Percentiles rank a stretch among this genome's conserved stretches.
Conservation (phyloP, 2,888 invertebrate species). For the Polyommatus iphigenia region DNA sequence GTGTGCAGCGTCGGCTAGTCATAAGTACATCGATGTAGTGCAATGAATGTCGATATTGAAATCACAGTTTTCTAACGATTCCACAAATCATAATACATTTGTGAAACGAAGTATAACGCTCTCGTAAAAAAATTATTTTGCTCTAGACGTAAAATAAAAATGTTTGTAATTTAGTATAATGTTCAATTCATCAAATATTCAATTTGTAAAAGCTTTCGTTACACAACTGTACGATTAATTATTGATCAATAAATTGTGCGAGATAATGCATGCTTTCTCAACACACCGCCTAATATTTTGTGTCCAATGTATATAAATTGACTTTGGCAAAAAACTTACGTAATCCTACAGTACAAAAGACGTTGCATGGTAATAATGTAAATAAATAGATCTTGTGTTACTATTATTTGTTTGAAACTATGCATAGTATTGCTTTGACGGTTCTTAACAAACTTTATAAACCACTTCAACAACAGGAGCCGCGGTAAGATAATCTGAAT, state of each 20-base stretch:
- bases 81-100: neutral
- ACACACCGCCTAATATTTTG: conserved; percentile 50
- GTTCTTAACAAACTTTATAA: conserved; percentile 42
- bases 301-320: conserved; percentile 48
- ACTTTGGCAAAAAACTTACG: conserved; percentile 49
- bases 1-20: conserved; percentile 38
- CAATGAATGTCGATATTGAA: conserved; percentile 29
- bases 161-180: neutral
- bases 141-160: neutral
- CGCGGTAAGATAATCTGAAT: conserved; percentile 42
- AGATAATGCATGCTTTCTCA: conserved; percentile 29
- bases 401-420: conserved; percentile 48
- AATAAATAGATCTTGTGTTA: conserved; percentile 47
- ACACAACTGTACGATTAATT: neutral
- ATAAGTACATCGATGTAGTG: conserved; percentile 30
- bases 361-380: conserved; percentile 53
- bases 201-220: neutral
- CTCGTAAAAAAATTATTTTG: neutral
- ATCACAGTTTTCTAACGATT: neutral
- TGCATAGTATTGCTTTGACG: conserved; percentile 57
- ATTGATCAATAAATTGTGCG: neutral
- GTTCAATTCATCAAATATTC: neutral
- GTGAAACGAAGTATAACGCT: neutral
- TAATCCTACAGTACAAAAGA: conserved; percentile 41
- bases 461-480: conserved; percentile 36